Evolutionary conservation across 2,113 vertebrate species (phyloP).

Genomic region (Stegastes partitus): DNA sequence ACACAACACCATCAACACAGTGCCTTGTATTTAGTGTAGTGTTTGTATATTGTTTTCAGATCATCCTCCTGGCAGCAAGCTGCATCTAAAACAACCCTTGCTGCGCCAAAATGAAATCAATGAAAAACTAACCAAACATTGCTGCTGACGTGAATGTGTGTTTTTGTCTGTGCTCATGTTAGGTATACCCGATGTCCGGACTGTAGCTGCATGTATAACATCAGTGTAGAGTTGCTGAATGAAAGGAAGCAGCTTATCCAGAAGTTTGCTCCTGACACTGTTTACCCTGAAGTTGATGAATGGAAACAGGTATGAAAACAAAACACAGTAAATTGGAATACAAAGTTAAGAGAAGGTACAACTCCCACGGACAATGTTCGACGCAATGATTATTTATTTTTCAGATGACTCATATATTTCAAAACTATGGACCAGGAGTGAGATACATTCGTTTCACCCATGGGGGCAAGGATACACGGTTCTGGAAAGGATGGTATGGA

Average conservation of each 20-base stretch:
- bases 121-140: neutral
- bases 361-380: neutral
- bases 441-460: slow-evolving; percentile 89
- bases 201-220: slow-evolving; percentile 74
- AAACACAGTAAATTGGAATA: too few species aligned
- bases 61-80: neutral
- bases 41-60: too few species aligned
- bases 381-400: slow-evolving; percentile 20
- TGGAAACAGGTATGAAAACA: slow-evolving; percentile 74
- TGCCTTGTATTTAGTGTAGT: neutral
- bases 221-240: slow-evolving; percentile 76
- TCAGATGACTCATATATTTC: slow-evolving; percentile 92
- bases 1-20: neutral
- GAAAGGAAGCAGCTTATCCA: slow-evolving; percentile 41
- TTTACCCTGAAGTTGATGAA: slow-evolving; percentile 46
- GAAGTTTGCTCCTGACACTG: slow-evolving; percentile 51
- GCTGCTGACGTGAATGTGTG: neutral
- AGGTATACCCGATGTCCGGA: slow-evolving; percentile 78
- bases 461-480: slow-evolving; percentile 89
- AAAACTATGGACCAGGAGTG: slow-evolving; percentile 88
- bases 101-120: too few species aligned
- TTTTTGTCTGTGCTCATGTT: slow-evolving; percentile 23
- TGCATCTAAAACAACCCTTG: neutral
- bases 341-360: neutral
- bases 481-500: slow-evolving; percentile 92